Base-by-base conservation (phyloP, 2,113 vertebrate species). In the Cynocephalus volans region DNA sequence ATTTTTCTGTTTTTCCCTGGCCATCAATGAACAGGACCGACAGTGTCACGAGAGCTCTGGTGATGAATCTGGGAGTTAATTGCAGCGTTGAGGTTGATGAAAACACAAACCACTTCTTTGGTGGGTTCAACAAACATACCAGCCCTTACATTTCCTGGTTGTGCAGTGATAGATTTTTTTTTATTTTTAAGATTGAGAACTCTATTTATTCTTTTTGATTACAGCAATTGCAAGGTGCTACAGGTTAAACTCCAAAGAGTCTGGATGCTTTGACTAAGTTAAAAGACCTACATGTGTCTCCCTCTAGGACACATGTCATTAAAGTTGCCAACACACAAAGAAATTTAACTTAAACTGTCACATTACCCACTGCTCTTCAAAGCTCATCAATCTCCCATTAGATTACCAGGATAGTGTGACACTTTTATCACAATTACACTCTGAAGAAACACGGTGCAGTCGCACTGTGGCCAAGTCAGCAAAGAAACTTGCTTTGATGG, bases 401-500 rank as follows among this genome's bases (percentile, higher is more conserved):
- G 89, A 90, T 81, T 80, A 85, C 75, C 11, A 33, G 75, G 75
- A 50, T 65, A 17, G 45, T 48, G 50, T 95, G 90, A 92, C 96
- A 96, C 83, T 95, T 97, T 93, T 72, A 96, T 95, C 70, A 90
- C 96, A 98, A 93, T 94, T 79, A 84, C 0, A 33, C 72, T n/a
- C 1, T 56, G n/a, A 77, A 93, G 93, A 93, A 80, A 5, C 81
- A 80, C 26, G 0, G 82, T 52, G 23, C 52, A 80, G 79, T 64
- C 52, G 93, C 6, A 92, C 88, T 4, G 15, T 64, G 95, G 65
- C 93, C 98, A 94, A 77, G 96, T 33, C 95, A 96, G 50, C 12
- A 33, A 76, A 95, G 1, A 92, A 77, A 45, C 84, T 93, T 41
- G 65, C 95, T 98, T 96, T 98, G 98, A 98, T 83, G 83, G 54